Evolutionary conservation across 2,888 invertebrate genomes (phyloP), one percentile per base, ranked within the genome.

Genomic region (Acrobasis repandana): DNA sequence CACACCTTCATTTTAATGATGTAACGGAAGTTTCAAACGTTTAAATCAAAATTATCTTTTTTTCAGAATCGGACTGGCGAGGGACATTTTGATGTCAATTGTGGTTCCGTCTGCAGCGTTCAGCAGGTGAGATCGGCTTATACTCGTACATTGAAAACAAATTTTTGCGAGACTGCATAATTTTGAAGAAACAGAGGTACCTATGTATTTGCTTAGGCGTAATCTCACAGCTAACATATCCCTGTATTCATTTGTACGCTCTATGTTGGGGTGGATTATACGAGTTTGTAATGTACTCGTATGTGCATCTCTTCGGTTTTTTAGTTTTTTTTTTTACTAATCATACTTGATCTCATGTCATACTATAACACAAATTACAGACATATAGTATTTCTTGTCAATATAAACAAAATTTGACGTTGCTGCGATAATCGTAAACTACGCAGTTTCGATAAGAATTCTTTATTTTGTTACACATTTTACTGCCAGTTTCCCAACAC

Each of bases 41-140:
- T 49, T 50, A 14, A 38, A 0, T n/a, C 28, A 56, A 56, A 47
- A 1, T 58, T 61, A 58, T 50, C 14, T 62, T 65, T 50, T 61
- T 77, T 79, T 15, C 94, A 96, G 95, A 95, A 95, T 80, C 94
- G 94, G 70, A 95, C 95, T 65, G 95, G 94, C 69, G 94, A 94
- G 71, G 93, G 93, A n/a, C 94, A 94, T 75, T 94, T 94, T 71
- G 95, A 95, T 77, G 94, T 95, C 58, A 94, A 94, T 67, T 96
- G 96, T 74, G 95, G 94, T 43, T 93, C 93, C 47, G 94, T 94
- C 65, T 96, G 96, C 88, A 95, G 94, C 81, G 93, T 95, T 63
- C 94, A 95, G 82, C 95, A 96, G 93, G 96, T 96, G 91, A 92
- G 88, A 28, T 28, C 8, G 28, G 28, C 28, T 6, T 28, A 6